Evolutionary conservation across 1,140 invertebrate species (phyloP).

Genomic region (Ooceraea biroi): DNA sequence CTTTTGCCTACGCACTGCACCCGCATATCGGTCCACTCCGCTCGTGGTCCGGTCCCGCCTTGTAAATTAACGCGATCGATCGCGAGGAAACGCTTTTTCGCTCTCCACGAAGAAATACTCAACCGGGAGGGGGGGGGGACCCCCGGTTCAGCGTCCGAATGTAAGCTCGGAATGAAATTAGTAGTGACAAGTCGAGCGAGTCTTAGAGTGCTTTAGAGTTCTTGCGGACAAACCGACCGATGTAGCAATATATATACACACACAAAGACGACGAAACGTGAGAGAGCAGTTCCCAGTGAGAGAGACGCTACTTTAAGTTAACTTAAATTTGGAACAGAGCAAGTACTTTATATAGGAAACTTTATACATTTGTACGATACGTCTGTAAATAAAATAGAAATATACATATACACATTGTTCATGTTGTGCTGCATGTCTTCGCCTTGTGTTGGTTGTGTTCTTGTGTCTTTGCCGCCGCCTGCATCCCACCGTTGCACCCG

Average conservation of each 20-base stretch:
- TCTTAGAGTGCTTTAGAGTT: slow-evolving; percentile 13
- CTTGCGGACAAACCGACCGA: slow-evolving; percentile 4
- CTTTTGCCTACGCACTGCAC: slow-evolving; percentile 62
- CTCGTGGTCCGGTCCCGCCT: slow-evolving; percentile 68
- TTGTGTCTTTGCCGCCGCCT: slow-evolving; percentile 80
- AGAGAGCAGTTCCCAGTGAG: slow-evolving; percentile 1
- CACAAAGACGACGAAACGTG: slow-evolving; percentile 25
- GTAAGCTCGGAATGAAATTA: slow-evolving; percentile 4
- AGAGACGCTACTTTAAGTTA: slow-evolving; percentile 68
- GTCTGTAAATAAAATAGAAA: slow-evolving; percentile 80
- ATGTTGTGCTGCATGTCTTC: slow-evolving; percentile 82
- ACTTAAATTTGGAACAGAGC: slow-evolving; percentile 63
- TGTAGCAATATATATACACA: not conserved
- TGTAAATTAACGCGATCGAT: not conserved
- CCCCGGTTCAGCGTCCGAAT: not conserved
- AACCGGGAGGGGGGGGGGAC: not conserved
- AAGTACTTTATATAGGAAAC: slow-evolving; percentile 51
- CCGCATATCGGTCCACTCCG: slow-evolving; percentile 35
- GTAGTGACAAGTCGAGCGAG: not conserved
- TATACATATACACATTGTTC: slow-evolving; percentile 71
- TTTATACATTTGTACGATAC: slow-evolving; percentile 77
- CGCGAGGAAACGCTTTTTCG: not conserved
- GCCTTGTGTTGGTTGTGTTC: slow-evolving; percentile 77
- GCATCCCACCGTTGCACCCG: slow-evolving; percentile 69
- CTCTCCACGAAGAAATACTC: not conserved